phyloP scores from a whole-genome alignment of 2,113 vertebrate genomes.

The Megaceryle maxima region DNA sequence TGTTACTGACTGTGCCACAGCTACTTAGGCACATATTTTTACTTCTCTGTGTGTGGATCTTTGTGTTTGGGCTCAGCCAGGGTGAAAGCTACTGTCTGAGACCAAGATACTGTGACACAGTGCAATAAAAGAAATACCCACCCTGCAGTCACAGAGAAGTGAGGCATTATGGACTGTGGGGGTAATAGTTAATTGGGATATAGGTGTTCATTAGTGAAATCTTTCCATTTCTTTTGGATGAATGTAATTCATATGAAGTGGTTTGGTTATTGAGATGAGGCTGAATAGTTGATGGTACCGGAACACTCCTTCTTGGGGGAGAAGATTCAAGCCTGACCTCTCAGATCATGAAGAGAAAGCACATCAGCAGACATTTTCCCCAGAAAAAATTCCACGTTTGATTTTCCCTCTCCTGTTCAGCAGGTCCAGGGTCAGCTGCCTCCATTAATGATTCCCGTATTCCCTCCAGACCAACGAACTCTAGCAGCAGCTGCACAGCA shows the following conservation, averaged over 20 bases:
- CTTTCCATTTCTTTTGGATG: background rate
- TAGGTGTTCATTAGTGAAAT: background rate
- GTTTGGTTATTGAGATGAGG: background rate
- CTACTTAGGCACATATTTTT: background rate
- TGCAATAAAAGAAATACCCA: background rate
- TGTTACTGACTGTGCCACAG: background rate
- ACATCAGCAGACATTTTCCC: background rate
- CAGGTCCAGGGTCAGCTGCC: constrained; percentile 99
- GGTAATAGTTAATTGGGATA: background rate
- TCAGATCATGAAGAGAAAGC: background rate
- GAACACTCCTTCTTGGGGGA: background rate
- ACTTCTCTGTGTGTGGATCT: background rate
- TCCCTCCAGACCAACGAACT: constrained; percentile 97
- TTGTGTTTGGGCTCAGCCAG: background rate
- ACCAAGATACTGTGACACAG: background rate
- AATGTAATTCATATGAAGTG: background rate
- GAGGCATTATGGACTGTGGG: background rate
- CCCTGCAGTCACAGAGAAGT: background rate
- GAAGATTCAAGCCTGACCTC: background rate
- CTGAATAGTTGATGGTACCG: background rate
- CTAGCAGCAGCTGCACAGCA: constrained; percentile 96
- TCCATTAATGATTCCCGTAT: constrained; percentile 97
- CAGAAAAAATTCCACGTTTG: constrained; percentile 65
- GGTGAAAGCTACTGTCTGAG: background rate
- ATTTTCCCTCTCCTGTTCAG: constrained; percentile 81